These are phyloP conservation scores for Sinohyriopsis cumingii DNA, from an alignment of 2,888 invertebrate genomes.

Conservation along the genomic window DNA sequence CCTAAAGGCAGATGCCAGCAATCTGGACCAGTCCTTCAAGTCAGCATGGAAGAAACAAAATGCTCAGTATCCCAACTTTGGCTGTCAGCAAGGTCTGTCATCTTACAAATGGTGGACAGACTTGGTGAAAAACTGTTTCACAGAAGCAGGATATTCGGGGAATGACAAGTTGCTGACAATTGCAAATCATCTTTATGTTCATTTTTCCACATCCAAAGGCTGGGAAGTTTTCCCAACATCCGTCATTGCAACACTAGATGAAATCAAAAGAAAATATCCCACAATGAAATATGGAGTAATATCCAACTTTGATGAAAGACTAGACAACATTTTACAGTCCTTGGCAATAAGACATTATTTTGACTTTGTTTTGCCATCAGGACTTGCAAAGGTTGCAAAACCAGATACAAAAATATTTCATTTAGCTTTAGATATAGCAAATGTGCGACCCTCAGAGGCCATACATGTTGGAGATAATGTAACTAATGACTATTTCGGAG, in stretches of 20 bases:
- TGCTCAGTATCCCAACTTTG: slow-evolving; percentile 86
- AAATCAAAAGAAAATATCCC: slow-evolving; percentile 8
- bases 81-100: slow-evolving; percentile 81
- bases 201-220: slow-evolving; percentile 81
- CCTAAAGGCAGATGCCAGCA: slow-evolving; percentile 75
- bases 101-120: slow-evolving; percentile 85
- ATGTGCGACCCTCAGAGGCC: slow-evolving; percentile 77
- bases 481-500: slow-evolving; percentile 84
- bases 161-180: slow-evolving; percentile 48
- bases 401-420: slow-evolving; percentile 84
- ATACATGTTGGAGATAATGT: slow-evolving; percentile 89
- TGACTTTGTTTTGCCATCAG: slow-evolving; percentile 86
- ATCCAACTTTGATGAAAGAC: slow-evolving; percentile 90
- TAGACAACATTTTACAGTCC: slow-evolving; percentile 80
- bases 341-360: slow-evolving; percentile 82
- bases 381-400: slow-evolving; percentile 82
- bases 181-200: slow-evolving; percentile 69
- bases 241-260: slow-evolving; percentile 30
- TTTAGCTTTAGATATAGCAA: slow-evolving; percentile 76
- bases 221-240: slow-evolving; percentile 78
- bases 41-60: slow-evolving; percentile 79
- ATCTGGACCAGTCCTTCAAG: slow-evolving; percentile 79
- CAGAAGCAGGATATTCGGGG: slow-evolving; percentile 64
- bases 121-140: slow-evolving; percentile 80
- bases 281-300: slow-evolving; percentile 80